Evolutionary conservation across 1,140 invertebrate species (phyloP).

Genomic region (Procambarus clarkii): DNA sequence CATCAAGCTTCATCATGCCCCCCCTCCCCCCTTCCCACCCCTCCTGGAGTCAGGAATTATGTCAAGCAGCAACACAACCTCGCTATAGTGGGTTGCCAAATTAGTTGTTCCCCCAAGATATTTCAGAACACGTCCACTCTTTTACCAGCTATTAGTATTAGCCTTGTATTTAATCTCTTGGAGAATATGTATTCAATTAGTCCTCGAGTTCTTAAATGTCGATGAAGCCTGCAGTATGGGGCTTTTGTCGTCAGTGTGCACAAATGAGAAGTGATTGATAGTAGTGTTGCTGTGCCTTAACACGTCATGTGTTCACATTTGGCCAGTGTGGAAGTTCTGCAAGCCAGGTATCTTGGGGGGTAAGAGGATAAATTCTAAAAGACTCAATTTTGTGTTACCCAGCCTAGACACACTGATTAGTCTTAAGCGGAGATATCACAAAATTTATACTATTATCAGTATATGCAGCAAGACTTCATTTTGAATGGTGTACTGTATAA

Average conservation of each 20-base stretch:
- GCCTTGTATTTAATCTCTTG: slow-evolving; percentile 27
- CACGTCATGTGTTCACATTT: slow-evolving; percentile 12
- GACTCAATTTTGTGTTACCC: slow-evolving; percentile 55
- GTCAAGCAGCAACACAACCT: slow-evolving; percentile 37
- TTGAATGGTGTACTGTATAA: slow-evolving; percentile 22
- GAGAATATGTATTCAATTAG: slow-evolving; percentile 32
- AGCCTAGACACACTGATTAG: slow-evolving; percentile 48
- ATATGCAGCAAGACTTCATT: slow-evolving; percentile 47
- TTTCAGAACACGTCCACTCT: slow-evolving; percentile 31
- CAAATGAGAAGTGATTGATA: slow-evolving; percentile 39
- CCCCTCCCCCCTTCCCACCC: neutral
- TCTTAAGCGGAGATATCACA: slow-evolving; percentile 52
- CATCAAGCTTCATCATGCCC: slow-evolving; percentile 54
- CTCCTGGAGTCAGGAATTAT: slow-evolving; percentile 31
- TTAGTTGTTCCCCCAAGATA: slow-evolving; percentile 18
- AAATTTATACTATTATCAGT: slow-evolving; percentile 40
- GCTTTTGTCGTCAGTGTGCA: slow-evolving; percentile 22
- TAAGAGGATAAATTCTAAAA: slow-evolving; percentile 52
- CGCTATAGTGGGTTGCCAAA: slow-evolving; percentile 29
- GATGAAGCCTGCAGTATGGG: slow-evolving; percentile 16
- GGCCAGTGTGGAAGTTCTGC: slow-evolving; percentile 35
- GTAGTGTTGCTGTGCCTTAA: slow-evolving; percentile 64
- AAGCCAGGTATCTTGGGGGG: slow-evolving; percentile 44
- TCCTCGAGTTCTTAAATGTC: neutral
- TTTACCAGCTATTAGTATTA: slow-evolving; percentile 42